phyloP scores from a whole-genome alignment of 23 tunicate species.

The Phallusia fumigata region DNA sequence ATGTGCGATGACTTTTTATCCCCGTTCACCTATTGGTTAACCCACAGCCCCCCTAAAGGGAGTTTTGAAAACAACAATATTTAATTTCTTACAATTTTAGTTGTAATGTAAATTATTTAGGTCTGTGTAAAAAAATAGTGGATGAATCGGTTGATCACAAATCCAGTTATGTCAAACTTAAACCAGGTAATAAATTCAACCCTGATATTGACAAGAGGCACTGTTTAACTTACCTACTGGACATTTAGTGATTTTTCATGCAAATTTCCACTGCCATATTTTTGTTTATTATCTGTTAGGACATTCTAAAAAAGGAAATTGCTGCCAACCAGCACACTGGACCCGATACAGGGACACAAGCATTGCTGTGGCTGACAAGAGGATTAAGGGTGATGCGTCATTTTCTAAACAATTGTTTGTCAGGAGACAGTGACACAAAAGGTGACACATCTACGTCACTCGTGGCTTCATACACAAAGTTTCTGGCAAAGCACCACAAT shows the following conservation, averaged over 20 bases:
- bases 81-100: too few relatives aligned
- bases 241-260: too few relatives aligned
- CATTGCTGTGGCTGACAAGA: conserved; percentile 57
- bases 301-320: conserved; percentile 38
- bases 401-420: conserved; percentile 21
- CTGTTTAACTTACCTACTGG: too few relatives aligned
- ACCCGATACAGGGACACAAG: conserved; percentile 62
- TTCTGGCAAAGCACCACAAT: conserved; percentile 60
- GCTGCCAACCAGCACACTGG: conserved; percentile 26
- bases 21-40: too few relatives aligned
- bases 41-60: too few relatives aligned
- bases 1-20: too few relatives aligned
- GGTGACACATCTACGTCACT: conserved; percentile 28
- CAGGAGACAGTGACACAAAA: conserved; percentile 13
- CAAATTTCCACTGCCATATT: too few relatives aligned
- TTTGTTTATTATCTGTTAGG: conserved; percentile 21
- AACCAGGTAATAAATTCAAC: too few relatives aligned
- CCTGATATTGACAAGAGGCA: too few relatives aligned
- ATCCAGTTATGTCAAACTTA: neutral
- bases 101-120: neutral
- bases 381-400: conserved; percentile 38
- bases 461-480: conserved; percentile 23
- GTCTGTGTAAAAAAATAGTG: neutral
- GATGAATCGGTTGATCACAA: neutral
- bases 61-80: too few relatives aligned